Conservation (phyloP, 2,888 invertebrate genomes). For the Rapana venosa region DNA sequence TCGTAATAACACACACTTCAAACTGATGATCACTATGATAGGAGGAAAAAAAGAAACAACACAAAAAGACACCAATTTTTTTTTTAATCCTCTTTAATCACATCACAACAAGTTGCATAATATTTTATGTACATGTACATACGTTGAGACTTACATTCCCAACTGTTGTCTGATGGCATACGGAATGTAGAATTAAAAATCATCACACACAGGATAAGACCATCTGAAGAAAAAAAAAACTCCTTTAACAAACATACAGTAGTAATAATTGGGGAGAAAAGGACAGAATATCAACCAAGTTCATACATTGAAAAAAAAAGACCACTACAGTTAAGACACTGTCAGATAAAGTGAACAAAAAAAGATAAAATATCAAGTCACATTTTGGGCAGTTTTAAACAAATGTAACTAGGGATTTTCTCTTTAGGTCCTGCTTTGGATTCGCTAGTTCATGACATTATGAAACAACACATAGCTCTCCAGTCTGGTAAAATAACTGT, state of each 20-base stretch:
- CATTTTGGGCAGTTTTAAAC: not conserved
- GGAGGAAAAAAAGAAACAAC: not conserved
- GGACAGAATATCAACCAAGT: not conserved
- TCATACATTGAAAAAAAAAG: not conserved
- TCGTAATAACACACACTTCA: too few relatives aligned
- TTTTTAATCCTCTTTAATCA: conserved; percentile 45
- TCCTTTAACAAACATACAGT: not conserved
- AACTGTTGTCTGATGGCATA: conserved; percentile 15
- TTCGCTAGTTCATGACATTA: too few relatives aligned
- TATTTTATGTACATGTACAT: conserved; percentile 49
- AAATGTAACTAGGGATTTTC: not conserved
- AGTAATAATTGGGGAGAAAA: not conserved
- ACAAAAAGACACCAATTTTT: not conserved
- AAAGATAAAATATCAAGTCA: not conserved
- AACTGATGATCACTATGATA: too few relatives aligned
- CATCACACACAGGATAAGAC: not conserved
- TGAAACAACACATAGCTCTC: too few relatives aligned
- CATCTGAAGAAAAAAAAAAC: not conserved
- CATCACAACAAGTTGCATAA: conserved; percentile 52
- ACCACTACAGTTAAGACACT: conserved; percentile 13
- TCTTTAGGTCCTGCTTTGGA: not conserved
- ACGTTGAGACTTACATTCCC: conserved; percentile 27
- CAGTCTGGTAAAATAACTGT: too few relatives aligned
- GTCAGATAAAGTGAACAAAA: conserved; percentile 19
- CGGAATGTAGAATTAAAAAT: conserved; percentile 39